phyloP scores from a whole-genome alignment of 2,888 invertebrate genomes.

The Clanis bilineata region DNA sequence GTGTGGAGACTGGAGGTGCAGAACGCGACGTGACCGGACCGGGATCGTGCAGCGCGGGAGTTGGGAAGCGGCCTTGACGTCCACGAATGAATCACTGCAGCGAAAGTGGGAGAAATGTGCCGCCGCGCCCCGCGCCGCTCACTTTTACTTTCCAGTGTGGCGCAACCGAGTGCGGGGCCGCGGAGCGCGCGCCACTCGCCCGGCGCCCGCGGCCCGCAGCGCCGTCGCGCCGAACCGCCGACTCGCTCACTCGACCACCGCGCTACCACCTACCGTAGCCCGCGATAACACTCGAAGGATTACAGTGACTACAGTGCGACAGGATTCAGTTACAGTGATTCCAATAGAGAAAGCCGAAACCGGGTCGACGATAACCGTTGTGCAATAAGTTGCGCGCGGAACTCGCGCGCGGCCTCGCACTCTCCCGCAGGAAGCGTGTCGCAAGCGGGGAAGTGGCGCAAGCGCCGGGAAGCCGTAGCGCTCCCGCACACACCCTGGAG shows the following conservation, averaged over 20 bases:
- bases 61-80: conserved; percentile 76
- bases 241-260: conserved; percentile 38
- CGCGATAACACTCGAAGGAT: conserved; percentile 69
- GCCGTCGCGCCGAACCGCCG: conserved; percentile 70
- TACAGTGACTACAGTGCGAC: conserved; percentile 77
- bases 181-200: conserved; percentile 74
- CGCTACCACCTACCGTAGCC: conserved; percentile 49
- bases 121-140: conserved; percentile 74
- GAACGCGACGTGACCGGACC: conserved; percentile 33
- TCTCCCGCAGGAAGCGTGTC: conserved; percentile 79
- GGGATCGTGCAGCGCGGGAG: conserved; percentile 57
- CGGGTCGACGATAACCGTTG: conserved; percentile 73
- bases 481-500: conserved; percentile 67
- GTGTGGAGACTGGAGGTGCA: conserved; percentile 22
- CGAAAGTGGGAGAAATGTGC: conserved; percentile 82
- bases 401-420: conserved; percentile 76
- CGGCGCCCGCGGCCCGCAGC: conserved; percentile 81
- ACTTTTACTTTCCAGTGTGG: conserved; percentile 82
- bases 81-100: conserved; percentile 73
- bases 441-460: conserved; percentile 79
- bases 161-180: conserved; percentile 76
- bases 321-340: conserved; percentile 72
- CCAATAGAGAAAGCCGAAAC: conserved; percentile 71
- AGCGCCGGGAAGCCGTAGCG: conserved; percentile 72
- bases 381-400: conserved; percentile 71